Evolutionary conservation across 2,888 invertebrate species (phyloP).

Genomic region (Ophion slaviceki): DNA sequence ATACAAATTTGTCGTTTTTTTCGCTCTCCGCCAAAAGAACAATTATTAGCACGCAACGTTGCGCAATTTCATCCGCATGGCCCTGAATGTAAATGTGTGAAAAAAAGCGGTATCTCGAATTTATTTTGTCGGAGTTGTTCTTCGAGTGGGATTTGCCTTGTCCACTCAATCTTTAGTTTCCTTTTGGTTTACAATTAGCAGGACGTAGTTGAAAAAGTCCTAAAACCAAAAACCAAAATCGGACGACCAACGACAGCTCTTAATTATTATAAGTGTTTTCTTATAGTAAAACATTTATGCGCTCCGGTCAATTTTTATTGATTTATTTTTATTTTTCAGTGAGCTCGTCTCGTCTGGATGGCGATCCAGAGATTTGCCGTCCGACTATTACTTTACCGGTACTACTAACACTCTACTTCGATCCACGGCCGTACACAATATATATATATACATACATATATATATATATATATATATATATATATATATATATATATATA

Average conservation of each 20-base stretch:
- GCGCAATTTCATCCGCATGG: not conserved
- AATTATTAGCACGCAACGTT: not conserved
- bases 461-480: not conserved
- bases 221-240: not conserved
- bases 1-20: slow-evolving; percentile 1
- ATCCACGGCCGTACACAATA: slow-evolving; percentile 2
- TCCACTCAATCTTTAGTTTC: not conserved
- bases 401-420: slow-evolving; percentile 28
- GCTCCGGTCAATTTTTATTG: not conserved
- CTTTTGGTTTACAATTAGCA: not conserved
- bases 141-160: not conserved
- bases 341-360: not conserved
- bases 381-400: slow-evolving; percentile 51
- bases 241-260: not conserved
- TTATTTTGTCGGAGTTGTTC: not conserved
- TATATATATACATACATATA: not conserved
- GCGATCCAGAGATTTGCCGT: slow-evolving; percentile 27
- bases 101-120: not conserved
- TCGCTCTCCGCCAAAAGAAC: not conserved
- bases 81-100: not conserved
- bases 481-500: not conserved
- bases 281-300: not conserved
- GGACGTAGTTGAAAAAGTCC: too few relatives aligned
- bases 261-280: not conserved
- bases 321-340: slow-evolving; percentile 15